Evolutionary conservation across 2,797 vertebrate species (phyloP), one percentile per base, ranked within the genome.

Genomic region (Manis javanica): DNA sequence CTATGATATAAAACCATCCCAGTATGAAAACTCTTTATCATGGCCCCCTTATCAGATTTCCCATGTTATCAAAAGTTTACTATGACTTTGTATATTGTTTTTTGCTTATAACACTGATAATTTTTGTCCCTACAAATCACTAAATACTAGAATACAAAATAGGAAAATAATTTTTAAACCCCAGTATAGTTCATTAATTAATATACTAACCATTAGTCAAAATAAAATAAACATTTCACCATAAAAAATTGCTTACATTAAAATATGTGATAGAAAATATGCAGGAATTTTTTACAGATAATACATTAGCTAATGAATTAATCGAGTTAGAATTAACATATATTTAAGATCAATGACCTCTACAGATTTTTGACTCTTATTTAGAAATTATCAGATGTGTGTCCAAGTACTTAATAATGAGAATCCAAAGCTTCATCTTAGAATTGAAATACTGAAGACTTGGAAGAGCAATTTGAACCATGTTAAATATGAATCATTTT

Each of bases 231-330:
- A 21, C 3, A 66, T 19, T 94, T 87, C 85, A 2, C 23, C 21
- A 74, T 46, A 11, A 93, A 82, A 82, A 79, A 46, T 53, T 75
- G 3, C 2, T 26, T 55, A 59, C 3, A 57, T 51, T 55, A 31
- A 75, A 64, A 92, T 71, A 51, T 37, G 5, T 87, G 78, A 71
- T 55, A 87, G 26, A 90, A 96, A 89, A 55, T n/a, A 64, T 82
- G 7, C 2, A 57, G 21, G 1, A 1, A 4, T 39, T 78, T 84
- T 63, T 75, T 77, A 16, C 10, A 88, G 5, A 72, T 75, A 46
- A 34, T 46, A 82, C 0, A 23, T 55, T 77, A 71, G 34, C 77
- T 72, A 79, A 93, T n/a, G 2, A 82, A 77, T 72, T 87, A 87
- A 72, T 59, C 24, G 84, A 18, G 3, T 29, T 82, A 64, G 16